Conservation (phyloP, 1,140 invertebrate species). For the Lithobius niger region DNA sequence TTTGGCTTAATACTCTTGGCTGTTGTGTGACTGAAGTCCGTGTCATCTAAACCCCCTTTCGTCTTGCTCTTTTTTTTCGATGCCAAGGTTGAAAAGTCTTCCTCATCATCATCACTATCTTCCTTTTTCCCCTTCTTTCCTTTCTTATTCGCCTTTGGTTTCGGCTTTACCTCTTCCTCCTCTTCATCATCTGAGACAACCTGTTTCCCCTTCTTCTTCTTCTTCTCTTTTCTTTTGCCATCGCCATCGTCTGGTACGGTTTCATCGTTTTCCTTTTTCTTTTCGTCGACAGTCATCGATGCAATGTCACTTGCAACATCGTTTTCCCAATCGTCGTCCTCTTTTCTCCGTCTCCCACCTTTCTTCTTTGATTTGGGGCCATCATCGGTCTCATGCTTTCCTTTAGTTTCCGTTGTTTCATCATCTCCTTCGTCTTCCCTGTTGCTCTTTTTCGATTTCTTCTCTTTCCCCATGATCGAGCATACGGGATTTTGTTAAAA, state of each 20-base stretch:
- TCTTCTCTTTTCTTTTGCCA: constrained; percentile 24
- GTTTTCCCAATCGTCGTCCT: neutral
- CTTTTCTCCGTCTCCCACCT: neutral
- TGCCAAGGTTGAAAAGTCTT: neutral
- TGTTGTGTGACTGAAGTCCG: neutral
- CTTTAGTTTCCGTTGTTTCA: neutral
- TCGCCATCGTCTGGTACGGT: constrained; percentile 9
- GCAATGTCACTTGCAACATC: neutral
- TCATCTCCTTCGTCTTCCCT: neutral
- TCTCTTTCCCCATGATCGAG: too few species aligned
- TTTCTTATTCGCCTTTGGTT: constrained; percentile 6
- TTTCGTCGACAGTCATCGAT: constrained; percentile 3
- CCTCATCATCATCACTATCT: neutral
- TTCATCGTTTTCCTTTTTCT: constrained; percentile 6
- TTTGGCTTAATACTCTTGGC: constrained; percentile 26
- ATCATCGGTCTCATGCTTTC: neutral
- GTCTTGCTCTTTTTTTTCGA: neutral
- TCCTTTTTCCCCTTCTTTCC: neutral
- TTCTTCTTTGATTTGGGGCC: neutral
- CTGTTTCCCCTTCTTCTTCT: constrained; percentile 18
- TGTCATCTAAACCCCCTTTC: neutral
- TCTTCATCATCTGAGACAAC: constrained; percentile 28
- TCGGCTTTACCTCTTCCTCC: constrained; percentile 20
- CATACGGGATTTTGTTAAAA: too few species aligned
- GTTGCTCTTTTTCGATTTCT: neutral